phyloP scores from a whole-genome alignment of 2,797 vertebrate species.

The Balearica regulorum region DNA sequence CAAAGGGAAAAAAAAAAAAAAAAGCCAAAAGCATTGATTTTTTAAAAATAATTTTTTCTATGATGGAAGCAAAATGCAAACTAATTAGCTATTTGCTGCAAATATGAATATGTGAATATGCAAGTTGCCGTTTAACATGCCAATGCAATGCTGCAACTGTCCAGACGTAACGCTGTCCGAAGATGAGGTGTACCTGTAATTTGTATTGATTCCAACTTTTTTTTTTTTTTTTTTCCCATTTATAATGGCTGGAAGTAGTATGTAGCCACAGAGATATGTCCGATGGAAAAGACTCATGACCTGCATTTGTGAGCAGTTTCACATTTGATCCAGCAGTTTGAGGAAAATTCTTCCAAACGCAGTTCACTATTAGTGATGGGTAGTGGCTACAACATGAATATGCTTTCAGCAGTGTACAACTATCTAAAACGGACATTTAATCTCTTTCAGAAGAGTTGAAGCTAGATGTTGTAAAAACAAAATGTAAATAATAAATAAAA shows the following conservation, averaged over 20 bases:
- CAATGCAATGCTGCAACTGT: neutral
- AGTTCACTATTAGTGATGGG: neutral
- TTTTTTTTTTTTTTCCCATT: neutral
- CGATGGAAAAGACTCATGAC: neutral
- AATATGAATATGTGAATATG: neutral
- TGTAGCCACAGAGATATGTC: neutral
- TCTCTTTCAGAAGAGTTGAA: neutral
- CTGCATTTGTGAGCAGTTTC: neutral
- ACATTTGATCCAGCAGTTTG: neutral
- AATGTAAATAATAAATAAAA: neutral
- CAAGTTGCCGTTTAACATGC: neutral
- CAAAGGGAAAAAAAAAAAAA: fast-evolving
- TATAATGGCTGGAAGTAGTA: neutral
- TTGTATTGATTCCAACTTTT: neutral
- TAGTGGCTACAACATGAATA: neutral
- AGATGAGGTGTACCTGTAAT: neutral
- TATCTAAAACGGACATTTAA: neutral
- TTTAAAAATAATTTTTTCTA: neutral
- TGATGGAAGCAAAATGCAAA: neutral
- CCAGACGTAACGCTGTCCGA: neutral
- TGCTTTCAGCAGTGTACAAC: neutral
- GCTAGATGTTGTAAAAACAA: neutral
- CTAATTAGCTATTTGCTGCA: neutral
- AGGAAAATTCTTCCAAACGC: neutral
- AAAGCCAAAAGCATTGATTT: neutral